A percentile compares a stretch with the other conserved stretches of the same genome.
phyloP scores from a whole-genome alignment of 1,140 invertebrate species.

The Leptopilina clavipes region DNA sequence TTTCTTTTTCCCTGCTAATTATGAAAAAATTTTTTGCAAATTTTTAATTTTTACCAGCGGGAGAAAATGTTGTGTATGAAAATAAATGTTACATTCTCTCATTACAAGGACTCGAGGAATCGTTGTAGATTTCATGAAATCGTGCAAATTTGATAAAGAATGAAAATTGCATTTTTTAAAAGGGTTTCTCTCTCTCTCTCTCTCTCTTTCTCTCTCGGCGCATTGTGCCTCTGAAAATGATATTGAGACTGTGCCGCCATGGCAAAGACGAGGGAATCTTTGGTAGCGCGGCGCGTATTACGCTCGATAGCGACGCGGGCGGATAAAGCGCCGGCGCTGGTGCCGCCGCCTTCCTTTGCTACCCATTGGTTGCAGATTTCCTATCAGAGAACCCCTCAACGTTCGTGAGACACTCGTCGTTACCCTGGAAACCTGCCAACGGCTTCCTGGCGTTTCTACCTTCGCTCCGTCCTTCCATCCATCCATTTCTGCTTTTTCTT shows the following conservation, averaged over 20 bases:
- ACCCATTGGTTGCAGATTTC: slow-evolving; percentile 50
- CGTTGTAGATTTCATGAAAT: slow-evolving; percentile 8
- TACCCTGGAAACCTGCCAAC: slow-evolving; percentile 71
- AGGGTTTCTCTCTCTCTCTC: slow-evolving; percentile 46
- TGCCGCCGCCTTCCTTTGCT: slow-evolving; percentile 51
- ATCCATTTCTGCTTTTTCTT: slow-evolving; percentile 51
- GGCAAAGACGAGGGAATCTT: slow-evolving; percentile 68
- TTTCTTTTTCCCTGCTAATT: no score
- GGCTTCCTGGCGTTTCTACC: slow-evolving; percentile 53
- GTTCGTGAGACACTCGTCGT: slow-evolving; percentile 49
- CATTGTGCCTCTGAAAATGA: slow-evolving; percentile 36
- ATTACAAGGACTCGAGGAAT: not conserved
- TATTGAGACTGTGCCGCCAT: slow-evolving; percentile 54
- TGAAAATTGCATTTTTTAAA: slow-evolving; percentile 46
- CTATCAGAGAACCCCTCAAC: slow-evolving; percentile 42
- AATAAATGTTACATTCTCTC: slow-evolving; percentile 23
- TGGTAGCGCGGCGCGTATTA: slow-evolving; percentile 58
- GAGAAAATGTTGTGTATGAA: slow-evolving; percentile 24
- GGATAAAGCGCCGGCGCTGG: slow-evolving; percentile 66
- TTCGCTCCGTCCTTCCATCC: slow-evolving; percentile 50
- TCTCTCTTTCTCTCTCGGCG: slow-evolving; percentile 40
- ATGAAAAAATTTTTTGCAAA: no score
- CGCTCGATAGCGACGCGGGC: slow-evolving; percentile 69
- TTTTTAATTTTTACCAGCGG: not conserved
- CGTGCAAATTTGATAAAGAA: slow-evolving; percentile 44